Conservation (phyloP, 2,888 invertebrate genomes). For the Drosophila neotestacea region DNA sequence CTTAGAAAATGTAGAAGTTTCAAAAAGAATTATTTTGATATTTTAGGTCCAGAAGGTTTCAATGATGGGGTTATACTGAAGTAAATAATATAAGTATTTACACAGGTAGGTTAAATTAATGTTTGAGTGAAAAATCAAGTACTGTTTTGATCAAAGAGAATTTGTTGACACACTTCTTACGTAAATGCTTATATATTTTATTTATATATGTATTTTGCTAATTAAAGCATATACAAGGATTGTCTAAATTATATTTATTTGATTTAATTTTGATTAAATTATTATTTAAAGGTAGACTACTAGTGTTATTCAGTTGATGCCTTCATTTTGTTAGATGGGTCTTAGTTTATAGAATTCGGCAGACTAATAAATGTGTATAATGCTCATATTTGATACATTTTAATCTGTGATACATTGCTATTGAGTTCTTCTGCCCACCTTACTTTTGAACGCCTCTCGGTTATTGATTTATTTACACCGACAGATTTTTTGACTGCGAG, state of each 20-base stretch:
- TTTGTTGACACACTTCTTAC: not conserved
- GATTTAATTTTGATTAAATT: too few species aligned
- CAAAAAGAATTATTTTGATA: slow-evolving; percentile 16
- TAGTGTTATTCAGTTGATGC: not conserved
- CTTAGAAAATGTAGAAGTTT: slow-evolving; percentile 12
- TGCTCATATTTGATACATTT: slow-evolving; percentile 1
- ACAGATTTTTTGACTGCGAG: slow-evolving; percentile 25
- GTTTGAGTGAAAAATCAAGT: not conserved
- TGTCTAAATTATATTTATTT: too few species aligned
- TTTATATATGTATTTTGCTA: too few species aligned
- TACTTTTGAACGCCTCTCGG: not conserved
- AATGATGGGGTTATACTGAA: slow-evolving; percentile 23
- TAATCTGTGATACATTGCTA: slow-evolving; percentile 5
- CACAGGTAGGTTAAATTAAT: not conserved
- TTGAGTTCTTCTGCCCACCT: not conserved
- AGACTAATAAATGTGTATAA: not conserved
- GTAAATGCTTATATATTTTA: too few species aligned
- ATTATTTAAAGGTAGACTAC: not conserved
- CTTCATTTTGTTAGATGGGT: not conserved
- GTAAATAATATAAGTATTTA: too few species aligned
- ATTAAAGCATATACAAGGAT: too few species aligned
- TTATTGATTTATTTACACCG: slow-evolving; percentile 50
- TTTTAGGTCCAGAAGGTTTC: slow-evolving; percentile 21
- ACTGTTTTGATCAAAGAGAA: not conserved
- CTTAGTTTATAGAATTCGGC: not conserved